These are phyloP conservation scores for Sebastes iracundus DNA, from an alignment of 2,797 vertebrate species.

Conservation along the genomic window DNA sequence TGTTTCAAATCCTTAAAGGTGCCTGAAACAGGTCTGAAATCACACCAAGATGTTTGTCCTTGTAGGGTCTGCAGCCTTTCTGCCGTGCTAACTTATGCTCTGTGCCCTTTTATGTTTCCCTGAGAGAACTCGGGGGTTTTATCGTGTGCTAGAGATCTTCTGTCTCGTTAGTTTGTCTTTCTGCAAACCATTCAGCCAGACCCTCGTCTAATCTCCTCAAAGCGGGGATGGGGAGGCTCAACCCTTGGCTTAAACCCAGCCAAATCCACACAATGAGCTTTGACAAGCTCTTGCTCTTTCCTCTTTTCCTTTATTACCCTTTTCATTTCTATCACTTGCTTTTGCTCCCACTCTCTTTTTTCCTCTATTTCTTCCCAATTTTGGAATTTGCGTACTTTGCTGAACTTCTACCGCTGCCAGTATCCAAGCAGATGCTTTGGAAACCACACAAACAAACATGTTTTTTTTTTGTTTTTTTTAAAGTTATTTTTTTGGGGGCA, in stretches of 20 bases:
- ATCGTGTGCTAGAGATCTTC: constrained; percentile 35
- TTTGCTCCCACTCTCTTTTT: constrained; percentile 25
- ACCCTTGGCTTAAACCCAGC: constrained; percentile 56
- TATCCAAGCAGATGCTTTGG: constrained; percentile 9
- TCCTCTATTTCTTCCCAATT: background rate
- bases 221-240: constrained; percentile 48
- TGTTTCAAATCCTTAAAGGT: constrained; percentile 41
- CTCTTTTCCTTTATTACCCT: constrained; percentile 16
- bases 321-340: constrained; percentile 4
- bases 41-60: constrained; percentile 58
- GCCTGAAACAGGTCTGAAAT: constrained; percentile 44
- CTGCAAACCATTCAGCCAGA: constrained; percentile 41
- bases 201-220: constrained; percentile 72
- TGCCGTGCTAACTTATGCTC: constrained; percentile 38
- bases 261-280: constrained; percentile 61
- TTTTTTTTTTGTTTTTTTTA: too few species aligned
- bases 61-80: constrained; percentile 41
- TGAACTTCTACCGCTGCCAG: constrained; percentile 26
- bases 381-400: background rate
- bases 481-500: too few species aligned
- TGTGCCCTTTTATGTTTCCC: constrained; percentile 35
- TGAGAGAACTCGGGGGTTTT: constrained; percentile 25
- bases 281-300: constrained; percentile 57
- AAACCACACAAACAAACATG: constrained; percentile 25
- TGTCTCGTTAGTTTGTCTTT: constrained; percentile 43